Conservation (phyloP, 2,888 invertebrate genomes). For the Chrysotoxum bicinctum region DNA sequence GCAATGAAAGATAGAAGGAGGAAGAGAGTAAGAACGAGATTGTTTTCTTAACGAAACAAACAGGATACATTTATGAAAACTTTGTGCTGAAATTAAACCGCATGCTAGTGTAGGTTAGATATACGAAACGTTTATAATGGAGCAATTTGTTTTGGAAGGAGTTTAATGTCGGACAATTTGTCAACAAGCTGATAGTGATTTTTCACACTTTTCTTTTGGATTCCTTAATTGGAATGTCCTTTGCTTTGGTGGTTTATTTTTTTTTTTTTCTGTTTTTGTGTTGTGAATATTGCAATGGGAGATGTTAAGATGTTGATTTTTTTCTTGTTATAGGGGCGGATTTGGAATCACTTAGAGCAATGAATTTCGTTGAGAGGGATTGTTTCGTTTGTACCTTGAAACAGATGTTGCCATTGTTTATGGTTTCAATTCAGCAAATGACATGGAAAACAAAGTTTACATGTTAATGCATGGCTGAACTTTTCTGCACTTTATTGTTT, state of each 20-base stretch:
- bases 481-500: too few relatives aligned
- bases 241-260: constrained; percentile 13
- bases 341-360: constrained; percentile 59
- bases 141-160: constrained; percentile 62
- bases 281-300: not conserved
- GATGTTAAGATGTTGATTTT: not conserved
- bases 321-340: not conserved
- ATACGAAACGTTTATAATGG: constrained; percentile 44
- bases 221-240: constrained; percentile 69
- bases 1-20: not conserved
- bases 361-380: constrained; percentile 47
- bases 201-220: constrained; percentile 68
- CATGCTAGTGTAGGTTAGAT: not conserved
- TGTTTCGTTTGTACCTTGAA: not conserved
- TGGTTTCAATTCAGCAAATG: constrained; percentile 35
- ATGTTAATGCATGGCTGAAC: constrained; percentile 9
- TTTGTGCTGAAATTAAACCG: constrained; percentile 44
- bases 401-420: constrained; percentile 50
- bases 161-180: constrained; percentile 68
- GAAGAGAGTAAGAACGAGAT: too few relatives aligned
- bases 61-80: constrained; percentile 2
- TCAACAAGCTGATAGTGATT: constrained; percentile 71
- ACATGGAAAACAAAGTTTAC: constrained; percentile 12
- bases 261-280: not conserved
- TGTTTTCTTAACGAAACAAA: constrained; percentile 19